Percentiles rank a stretch among this genome's conserved stretches.
phyloP scores from a whole-genome alignment of 2,888 invertebrate genomes.

The Thymelicus lineola region DNA sequence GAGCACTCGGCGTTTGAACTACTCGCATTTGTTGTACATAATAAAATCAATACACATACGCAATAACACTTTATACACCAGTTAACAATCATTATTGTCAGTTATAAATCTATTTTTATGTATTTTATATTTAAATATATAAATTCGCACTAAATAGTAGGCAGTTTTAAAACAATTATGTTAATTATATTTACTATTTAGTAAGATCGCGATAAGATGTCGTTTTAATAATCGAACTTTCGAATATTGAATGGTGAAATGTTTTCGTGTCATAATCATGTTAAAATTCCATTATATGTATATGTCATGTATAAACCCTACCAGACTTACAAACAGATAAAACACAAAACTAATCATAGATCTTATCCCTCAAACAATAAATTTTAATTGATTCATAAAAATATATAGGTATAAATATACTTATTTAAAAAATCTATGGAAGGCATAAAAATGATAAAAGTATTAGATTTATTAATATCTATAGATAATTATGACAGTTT shows the following conservation, averaged over 20 bases:
- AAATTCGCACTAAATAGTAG: slow-evolving; percentile 84
- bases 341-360: too few species aligned
- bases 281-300: too few species aligned
- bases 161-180: slow-evolving; percentile 82
- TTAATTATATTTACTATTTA: slow-evolving; percentile 70
- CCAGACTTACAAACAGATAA: too few species aligned
- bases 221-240: slow-evolving; percentile 43
- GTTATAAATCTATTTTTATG: slow-evolving; percentile 84
- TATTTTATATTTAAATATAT: slow-evolving; percentile 82
- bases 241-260: not conserved
- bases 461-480: not conserved
- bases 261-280: too few species aligned
- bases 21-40: slow-evolving; percentile 63
- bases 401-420: too few species aligned
- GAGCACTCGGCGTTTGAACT: slow-evolving; percentile 69
- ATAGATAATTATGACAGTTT: slow-evolving; percentile 10
- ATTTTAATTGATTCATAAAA: too few species aligned
- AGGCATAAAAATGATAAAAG: slow-evolving; percentile 8
- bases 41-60: slow-evolving; percentile 76
- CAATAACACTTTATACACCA: slow-evolving; percentile 83
- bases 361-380: too few species aligned
- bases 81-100: slow-evolving; percentile 86
- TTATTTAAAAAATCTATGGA: not conserved
- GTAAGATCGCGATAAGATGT: slow-evolving; percentile 60
- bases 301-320: too few species aligned